Evolutionary conservation across 2,797 vertebrate species (phyloP).

Genomic region (Crypturellus tataupa): DNA sequence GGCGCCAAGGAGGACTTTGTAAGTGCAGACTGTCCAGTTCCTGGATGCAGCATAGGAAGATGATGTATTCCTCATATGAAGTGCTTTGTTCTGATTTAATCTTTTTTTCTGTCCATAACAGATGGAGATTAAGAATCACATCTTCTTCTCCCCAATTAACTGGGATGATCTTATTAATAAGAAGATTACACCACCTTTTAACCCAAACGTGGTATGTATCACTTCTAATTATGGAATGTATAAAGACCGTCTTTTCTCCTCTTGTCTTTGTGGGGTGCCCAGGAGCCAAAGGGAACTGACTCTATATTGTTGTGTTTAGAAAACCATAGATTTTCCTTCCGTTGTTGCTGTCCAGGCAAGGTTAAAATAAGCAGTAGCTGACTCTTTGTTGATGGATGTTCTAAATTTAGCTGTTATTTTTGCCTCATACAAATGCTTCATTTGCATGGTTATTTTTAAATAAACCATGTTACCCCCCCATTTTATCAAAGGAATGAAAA

Average conservation of each 20-base stretch:
- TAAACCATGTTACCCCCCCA: neutral
- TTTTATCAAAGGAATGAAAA: neutral
- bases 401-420: neutral
- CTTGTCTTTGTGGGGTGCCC: neutral
- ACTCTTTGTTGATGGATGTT: neutral
- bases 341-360: neutral
- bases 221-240: slow-evolving; percentile 41
- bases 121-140: slow-evolving; percentile 97
- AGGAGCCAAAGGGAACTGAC: neutral
- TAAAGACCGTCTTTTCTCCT: neutral
- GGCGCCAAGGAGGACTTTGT: slow-evolving; percentile 97
- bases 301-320: neutral
- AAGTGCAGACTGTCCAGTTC: slow-evolving; percentile 76
- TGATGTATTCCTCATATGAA: neutral
- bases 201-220: slow-evolving; percentile 96
- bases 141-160: slow-evolving; percentile 99
- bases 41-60: neutral
- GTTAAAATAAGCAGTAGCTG: neutral
- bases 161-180: slow-evolving; percentile 99
- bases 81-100: slow-evolving; percentile 63
- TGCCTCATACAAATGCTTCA: neutral
- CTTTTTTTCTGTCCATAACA: slow-evolving; percentile 80
- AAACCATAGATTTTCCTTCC: neutral
- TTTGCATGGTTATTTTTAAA: neutral
- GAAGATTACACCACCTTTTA: slow-evolving; percentile 98